Conservation (phyloP, 2,888 invertebrate genomes). For the Mongoloraphidia duomilia region DNA sequence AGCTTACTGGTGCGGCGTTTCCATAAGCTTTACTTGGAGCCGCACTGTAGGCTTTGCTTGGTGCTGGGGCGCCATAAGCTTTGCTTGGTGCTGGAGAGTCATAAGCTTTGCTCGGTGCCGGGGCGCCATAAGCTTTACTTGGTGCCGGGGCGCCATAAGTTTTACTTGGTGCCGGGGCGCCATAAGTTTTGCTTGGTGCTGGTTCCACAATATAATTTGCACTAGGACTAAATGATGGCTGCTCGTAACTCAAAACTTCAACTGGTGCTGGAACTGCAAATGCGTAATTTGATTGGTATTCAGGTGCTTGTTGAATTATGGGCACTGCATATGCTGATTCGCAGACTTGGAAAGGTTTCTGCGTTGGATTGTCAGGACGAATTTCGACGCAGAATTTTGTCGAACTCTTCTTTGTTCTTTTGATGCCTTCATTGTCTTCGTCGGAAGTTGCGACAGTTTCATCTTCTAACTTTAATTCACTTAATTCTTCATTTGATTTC, state of each 20-base stretch:
- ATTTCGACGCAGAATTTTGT: constrained; percentile 35
- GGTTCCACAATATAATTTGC: neutral
- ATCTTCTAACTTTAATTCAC: constrained; percentile 4
- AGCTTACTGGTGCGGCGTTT: neutral
- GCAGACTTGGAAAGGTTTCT: constrained; percentile 28
- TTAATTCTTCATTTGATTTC: neutral
- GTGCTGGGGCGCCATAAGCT: constrained; percentile 5
- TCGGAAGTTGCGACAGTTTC: constrained; percentile 8
- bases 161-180: neutral
- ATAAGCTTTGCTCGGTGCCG: neutral
- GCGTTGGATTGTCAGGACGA: constrained; percentile 25
- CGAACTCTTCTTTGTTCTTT: constrained; percentile 16
- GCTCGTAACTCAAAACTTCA: neutral
- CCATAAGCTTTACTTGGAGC: constrained; percentile 3
- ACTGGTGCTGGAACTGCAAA: neutral
- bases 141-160: constrained; percentile 6
- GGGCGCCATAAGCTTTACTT: constrained; percentile 4
- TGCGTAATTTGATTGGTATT: neutral
- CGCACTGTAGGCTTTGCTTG: constrained; percentile 5
- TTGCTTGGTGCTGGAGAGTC: constrained; percentile 2
- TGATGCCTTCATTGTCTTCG: constrained; percentile 16
- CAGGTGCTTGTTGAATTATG: neutral
- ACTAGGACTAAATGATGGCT: neutral
- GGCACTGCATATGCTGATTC: constrained; percentile 13
- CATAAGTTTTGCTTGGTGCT: neutral